Base-by-base conservation (phyloP, 2,113 vertebrate species). In the Centropus unirufus region DNA sequence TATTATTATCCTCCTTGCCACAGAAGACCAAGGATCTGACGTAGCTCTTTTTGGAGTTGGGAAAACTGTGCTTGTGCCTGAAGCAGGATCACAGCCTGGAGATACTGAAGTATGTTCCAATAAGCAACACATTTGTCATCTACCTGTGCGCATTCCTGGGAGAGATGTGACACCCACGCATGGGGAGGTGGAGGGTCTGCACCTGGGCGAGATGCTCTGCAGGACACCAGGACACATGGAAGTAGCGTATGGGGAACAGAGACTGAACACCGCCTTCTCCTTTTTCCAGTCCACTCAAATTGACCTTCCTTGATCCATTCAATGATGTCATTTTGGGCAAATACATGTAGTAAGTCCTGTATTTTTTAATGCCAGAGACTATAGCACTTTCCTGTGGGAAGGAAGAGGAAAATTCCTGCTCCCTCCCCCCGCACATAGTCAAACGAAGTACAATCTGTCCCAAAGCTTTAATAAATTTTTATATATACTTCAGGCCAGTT, bases 391-490 rank as follows among this genome's bases (percentile, higher is more conserved):
- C 42, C 91, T 88, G 80, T 68, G 91, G 49, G 88, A 95, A 85
- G 80, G 74, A 93, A 88, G 40, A 91, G n/a, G 62, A 58, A 92
- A 87, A 89, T 91, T 91, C 52, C 52, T 82, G 18, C 58, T 93
- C 66, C 40, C 18, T 90, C 64, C 39, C 85, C 26, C 68, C 15
- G 5, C 30, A 40, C 44, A 76, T 40, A 47, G 54, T 87, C 87
- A 69, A 64, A 78, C 27, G 75, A 90, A 91, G 36, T 44, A 79
- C 40, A 42, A 40, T 61, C 74, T 91, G 36, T 94, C 78, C 63
- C 92, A 96, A 82, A 96, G 62, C 54, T 69, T 93, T 76, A 57
- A 88, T 76, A 93, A 84, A 66, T 78, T 87, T 91, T 95, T 76
- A 80, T 32, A 68, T 40, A 20, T 72, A 59, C 9, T 76, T 72